phyloP scores from a whole-genome alignment of 35 echinoderm and acorn worm genomes.

The Antedon bifida region DNA sequence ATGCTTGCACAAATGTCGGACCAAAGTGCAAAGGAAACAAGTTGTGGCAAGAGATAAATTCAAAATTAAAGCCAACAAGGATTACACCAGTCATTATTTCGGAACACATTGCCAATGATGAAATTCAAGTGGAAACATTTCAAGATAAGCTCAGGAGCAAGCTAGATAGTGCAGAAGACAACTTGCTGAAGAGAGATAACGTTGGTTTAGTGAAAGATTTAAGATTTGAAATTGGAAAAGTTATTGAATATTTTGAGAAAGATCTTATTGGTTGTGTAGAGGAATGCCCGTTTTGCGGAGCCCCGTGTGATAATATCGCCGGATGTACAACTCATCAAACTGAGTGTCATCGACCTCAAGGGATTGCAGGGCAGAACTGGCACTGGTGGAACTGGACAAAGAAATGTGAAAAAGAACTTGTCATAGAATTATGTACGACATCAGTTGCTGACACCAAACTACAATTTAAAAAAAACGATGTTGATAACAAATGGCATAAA shows the following conservation, averaged over 20 bases:
- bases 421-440: neutral
- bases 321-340: slow-evolving; percentile 5
- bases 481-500: neutral
- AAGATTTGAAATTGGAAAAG: neutral
- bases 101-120: no score
- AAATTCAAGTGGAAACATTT: neutral
- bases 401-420: neutral
- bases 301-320: slow-evolving; percentile 10
- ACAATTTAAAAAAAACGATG: neutral
- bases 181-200: slow-evolving; percentile 1
- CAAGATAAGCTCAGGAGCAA: neutral
- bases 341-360: slow-evolving; percentile 9
- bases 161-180: neutral
- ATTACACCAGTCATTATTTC: no score
- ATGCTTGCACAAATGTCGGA: neutral
- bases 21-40: slow-evolving; percentile 1
- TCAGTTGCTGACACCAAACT: neutral
- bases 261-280: slow-evolving; percentile 1
- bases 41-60: neutral
- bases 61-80: neutral
- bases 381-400: slow-evolving; percentile 1
- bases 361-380: neutral
- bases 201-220: slow-evolving; percentile 1
- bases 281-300: slow-evolving; percentile 29
- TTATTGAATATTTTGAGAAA: neutral